A percentile compares a stretch with the other conserved stretches of the same genome.
These are phyloP conservation scores for Diglossa cyanea DNA, from an alignment of 2,797 vertebrate species.

Conservation along the genomic window DNA sequence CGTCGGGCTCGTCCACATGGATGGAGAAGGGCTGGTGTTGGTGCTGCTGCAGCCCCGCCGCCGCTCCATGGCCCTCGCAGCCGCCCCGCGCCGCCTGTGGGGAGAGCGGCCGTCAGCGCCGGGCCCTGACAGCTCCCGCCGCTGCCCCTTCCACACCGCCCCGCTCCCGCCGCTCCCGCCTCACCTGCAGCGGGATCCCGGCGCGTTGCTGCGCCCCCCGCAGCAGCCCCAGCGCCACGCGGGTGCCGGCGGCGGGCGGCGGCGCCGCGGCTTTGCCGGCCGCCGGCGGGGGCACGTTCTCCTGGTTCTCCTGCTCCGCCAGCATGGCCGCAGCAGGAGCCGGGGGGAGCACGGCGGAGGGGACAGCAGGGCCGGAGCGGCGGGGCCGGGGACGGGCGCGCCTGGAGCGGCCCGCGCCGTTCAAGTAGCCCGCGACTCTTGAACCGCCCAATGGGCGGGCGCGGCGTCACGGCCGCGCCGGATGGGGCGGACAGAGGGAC, in stretches of 20 bases:
- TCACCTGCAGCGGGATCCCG: conserved; percentile 29
- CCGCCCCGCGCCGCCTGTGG: not conserved
- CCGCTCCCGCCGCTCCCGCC: not conserved
- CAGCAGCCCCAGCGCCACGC: conserved; percentile 80
- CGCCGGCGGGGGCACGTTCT: conserved; percentile 79
- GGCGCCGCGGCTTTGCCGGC: not conserved
- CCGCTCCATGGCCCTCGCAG: not conserved
- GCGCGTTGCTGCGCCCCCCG: conserved; percentile 74
- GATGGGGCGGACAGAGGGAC: not conserved
- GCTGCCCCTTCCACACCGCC: too few species aligned
- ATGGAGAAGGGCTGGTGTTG: conserved; percentile 82
- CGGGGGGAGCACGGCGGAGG: not conserved
- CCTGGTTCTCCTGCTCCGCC: conserved; percentile 81
- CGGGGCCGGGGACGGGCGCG: not conserved
- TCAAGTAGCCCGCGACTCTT: conserved; percentile 99
- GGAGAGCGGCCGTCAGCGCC: not conserved
- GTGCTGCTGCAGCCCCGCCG: conserved; percentile 67
- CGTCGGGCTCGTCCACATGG: conserved; percentile 83
- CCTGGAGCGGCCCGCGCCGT: conserved; percentile 71
- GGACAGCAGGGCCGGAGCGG: not conserved
- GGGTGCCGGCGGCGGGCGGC: not conserved
- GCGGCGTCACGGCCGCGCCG: not conserved
- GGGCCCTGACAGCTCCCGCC: not conserved
- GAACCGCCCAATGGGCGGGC: conserved; percentile 85
- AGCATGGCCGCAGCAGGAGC: not conserved